Conservation (phyloP, 2,113 vertebrate species). For the Cephalopterus ornatus region DNA sequence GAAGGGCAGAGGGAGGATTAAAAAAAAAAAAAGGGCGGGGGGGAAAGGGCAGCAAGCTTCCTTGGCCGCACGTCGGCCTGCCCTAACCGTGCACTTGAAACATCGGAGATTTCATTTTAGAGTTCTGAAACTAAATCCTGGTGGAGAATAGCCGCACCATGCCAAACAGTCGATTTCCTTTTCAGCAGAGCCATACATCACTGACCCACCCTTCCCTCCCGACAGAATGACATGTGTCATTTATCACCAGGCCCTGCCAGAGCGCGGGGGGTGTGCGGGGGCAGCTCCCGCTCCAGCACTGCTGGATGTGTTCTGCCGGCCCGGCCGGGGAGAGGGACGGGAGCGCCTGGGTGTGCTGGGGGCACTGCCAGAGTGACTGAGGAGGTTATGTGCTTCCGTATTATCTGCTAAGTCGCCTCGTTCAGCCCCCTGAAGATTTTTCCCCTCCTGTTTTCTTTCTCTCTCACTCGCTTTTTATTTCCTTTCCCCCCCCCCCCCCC, state of each 20-base stretch:
- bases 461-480: not conserved
- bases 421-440: not conserved
- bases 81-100: slow-evolving; percentile 81
- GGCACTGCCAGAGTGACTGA: not conserved
- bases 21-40: not conserved
- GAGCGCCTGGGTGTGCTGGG: not conserved
- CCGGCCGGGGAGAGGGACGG: not conserved
- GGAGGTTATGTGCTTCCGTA: not conserved
- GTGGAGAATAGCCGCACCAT: slow-evolving; percentile 79
- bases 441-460: not conserved
- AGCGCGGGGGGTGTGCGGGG: slow-evolving; percentile 61
- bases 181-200: slow-evolving; percentile 93
- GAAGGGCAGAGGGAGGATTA: slow-evolving; percentile 71
- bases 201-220: slow-evolving; percentile 94
- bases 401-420: slow-evolving; percentile 3
- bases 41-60: not conserved
- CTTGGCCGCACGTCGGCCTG: slow-evolving; percentile 69
- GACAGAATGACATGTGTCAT: slow-evolving; percentile 99
- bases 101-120: slow-evolving; percentile 88
- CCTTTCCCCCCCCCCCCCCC: too few species aligned
- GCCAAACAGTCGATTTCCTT: slow-evolving; percentile 99
- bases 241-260: slow-evolving; percentile 93
- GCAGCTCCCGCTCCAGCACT: slow-evolving; percentile 50
- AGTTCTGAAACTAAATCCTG: slow-evolving; percentile 83
- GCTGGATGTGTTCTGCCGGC: not conserved